Percentiles rank a stretch among this genome's conserved stretches.
Conservation (phyloP, 2,888 invertebrate genomes). For the Tipula lateralis region DNA sequence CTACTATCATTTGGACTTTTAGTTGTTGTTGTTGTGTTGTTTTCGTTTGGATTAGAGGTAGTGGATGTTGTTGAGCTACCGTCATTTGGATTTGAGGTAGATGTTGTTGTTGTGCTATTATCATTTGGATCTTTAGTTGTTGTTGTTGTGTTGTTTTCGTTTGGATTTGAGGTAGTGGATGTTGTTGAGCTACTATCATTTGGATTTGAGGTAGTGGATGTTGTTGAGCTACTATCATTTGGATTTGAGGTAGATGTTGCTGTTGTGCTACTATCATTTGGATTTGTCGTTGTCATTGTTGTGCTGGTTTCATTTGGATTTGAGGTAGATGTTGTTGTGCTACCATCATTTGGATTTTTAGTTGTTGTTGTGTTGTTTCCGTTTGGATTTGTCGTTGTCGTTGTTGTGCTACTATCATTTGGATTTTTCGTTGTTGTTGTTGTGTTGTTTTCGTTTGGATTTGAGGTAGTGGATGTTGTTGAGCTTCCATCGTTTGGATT, state of each 20-base stretch:
- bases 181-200: background rate
- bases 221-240: background rate
- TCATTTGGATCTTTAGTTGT: no score
- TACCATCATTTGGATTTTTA: background rate
- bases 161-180: background rate
- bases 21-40: no score
- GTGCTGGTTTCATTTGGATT: background rate
- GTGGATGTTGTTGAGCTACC: no score
- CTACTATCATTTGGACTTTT: no score
- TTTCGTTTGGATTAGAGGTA: no score
- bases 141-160: no score
- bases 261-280: background rate
- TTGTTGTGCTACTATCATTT: background rate
- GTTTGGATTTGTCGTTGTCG: background rate
- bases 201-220: background rate
- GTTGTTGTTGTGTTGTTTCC: background rate
- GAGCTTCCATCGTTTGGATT: background rate
- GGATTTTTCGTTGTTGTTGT: background rate
- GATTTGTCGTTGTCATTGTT: background rate
- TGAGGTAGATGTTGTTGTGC: background rate
- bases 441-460: background rate
- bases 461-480: background rate
- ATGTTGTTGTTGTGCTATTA: no score
- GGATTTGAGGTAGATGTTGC: background rate
- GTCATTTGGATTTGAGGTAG: no score